Conservation (phyloP, 2,888 invertebrate genomes). For the Limnephilus auricula region DNA sequence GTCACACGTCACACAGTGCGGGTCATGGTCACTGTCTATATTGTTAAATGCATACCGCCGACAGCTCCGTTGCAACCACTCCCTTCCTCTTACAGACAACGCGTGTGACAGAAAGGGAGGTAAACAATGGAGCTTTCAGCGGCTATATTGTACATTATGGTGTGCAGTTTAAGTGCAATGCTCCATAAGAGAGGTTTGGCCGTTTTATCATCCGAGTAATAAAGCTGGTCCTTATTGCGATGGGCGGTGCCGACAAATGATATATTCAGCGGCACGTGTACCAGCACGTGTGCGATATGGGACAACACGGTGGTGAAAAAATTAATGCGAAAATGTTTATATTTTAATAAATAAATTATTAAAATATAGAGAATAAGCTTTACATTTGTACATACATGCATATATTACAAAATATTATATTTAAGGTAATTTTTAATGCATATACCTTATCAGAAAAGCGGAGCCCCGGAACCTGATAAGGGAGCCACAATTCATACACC, state of each 20-base stretch:
- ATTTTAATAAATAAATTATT: too few species aligned
- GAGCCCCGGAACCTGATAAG: too few species aligned
- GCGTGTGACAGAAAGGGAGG: neutral
- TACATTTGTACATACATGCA: too few species aligned
- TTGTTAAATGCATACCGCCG: neutral
- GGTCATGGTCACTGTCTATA: constrained; percentile 13
- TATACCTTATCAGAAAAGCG: too few species aligned
- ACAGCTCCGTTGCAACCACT: neutral
- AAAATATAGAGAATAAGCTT: too few species aligned
- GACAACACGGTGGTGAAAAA: constrained; percentile 4
- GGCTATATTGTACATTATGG: too few species aligned
- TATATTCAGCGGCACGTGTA: constrained; percentile 59
- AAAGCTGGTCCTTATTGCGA: neutral
- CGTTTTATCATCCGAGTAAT: constrained; percentile 22
- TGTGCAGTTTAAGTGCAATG: neutral
- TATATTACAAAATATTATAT: too few species aligned
- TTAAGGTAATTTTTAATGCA: too few species aligned
- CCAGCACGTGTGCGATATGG: constrained; percentile 57
- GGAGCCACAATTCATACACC: too few species aligned
- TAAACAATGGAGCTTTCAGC: neutral
- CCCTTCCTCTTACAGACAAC: neutral
- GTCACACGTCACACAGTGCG: neutral
- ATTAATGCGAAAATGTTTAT: neutral
- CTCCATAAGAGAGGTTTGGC: neutral
- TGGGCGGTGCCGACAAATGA: constrained; percentile 43